phyloP scores from a whole-genome alignment of 2,113 vertebrate species.

The Nibea albiflora region DNA sequence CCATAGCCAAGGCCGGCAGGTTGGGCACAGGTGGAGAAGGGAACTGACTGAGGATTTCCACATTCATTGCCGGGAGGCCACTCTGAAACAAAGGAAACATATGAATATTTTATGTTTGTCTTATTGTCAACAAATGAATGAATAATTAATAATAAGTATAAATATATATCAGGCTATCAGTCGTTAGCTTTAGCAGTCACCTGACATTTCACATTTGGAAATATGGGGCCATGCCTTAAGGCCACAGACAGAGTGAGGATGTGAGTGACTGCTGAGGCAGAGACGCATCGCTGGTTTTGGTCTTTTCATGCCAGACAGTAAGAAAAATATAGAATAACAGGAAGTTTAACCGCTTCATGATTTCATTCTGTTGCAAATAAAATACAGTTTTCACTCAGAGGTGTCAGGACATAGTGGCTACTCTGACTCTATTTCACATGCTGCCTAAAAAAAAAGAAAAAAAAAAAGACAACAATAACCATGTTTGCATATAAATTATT shows the following conservation, averaged over 20 bases:
- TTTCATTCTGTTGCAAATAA: neutral
- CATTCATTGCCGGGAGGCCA: constrained; percentile 91
- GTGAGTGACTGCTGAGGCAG: neutral
- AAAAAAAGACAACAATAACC: neutral
- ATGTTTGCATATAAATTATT: constrained; percentile 55
- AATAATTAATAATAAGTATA: too few relatives aligned
- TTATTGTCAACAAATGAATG: neutral
- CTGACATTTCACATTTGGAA: too few relatives aligned
- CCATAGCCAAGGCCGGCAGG: constrained; percentile 88
- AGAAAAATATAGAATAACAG: neutral
- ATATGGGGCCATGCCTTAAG: too few relatives aligned
- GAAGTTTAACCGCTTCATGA: neutral
- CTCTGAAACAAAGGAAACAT: constrained; percentile 82
- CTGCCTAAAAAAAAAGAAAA: neutral
- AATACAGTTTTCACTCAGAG: neutral
- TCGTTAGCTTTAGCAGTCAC: too few relatives aligned
- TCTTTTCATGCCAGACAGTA: neutral
- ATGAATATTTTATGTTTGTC: neutral
- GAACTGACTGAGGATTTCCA: constrained; percentile 93
- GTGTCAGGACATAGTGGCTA: neutral
- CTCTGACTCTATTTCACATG: constrained; percentile 5
- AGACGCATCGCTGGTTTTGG: neutral
- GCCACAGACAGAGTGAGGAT: neutral
- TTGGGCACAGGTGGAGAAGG: constrained; percentile 93
- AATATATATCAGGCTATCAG: too few relatives aligned